Conservation (phyloP, 2,797 vertebrate genomes). For the Sternotherus odoratus region DNA sequence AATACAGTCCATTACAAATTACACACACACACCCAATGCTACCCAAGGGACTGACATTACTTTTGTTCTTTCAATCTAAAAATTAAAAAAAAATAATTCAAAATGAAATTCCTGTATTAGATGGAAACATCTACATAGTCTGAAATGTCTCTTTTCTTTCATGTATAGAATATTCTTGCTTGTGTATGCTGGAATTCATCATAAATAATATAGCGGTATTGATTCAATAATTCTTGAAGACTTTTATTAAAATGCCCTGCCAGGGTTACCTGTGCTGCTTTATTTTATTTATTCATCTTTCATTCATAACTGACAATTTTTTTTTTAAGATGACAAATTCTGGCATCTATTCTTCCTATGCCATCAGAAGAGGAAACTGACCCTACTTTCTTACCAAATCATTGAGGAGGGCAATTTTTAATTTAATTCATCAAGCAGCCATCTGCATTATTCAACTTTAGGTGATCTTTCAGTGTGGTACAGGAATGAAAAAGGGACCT, state of each 20-base stretch:
- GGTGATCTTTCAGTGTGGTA: neutral
- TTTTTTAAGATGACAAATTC: neutral
- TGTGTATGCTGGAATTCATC: neutral
- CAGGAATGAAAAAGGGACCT: neutral
- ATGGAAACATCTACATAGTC: neutral
- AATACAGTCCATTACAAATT: neutral
- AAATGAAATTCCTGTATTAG: neutral
- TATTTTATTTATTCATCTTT: neutral
- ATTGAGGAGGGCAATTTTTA: neutral
- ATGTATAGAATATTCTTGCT: conserved; percentile 13
- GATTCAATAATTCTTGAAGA: neutral
- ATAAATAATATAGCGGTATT: conserved; percentile 47
- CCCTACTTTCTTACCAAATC: neutral
- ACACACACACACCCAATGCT: neutral
- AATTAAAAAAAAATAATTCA: neutral
- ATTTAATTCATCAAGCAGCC: neutral
- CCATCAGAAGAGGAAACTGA: neutral
- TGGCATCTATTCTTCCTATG: neutral
- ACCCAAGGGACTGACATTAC: neutral
- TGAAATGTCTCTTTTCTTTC: conserved; percentile 6
- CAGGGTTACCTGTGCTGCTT: neutral
- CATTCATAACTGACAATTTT: neutral
- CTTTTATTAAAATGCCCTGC: neutral
- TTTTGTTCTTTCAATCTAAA: neutral
- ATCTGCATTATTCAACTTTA: neutral